Conservation (phyloP, 1,140 invertebrate species). For the Neuroterus valhalla region DNA sequence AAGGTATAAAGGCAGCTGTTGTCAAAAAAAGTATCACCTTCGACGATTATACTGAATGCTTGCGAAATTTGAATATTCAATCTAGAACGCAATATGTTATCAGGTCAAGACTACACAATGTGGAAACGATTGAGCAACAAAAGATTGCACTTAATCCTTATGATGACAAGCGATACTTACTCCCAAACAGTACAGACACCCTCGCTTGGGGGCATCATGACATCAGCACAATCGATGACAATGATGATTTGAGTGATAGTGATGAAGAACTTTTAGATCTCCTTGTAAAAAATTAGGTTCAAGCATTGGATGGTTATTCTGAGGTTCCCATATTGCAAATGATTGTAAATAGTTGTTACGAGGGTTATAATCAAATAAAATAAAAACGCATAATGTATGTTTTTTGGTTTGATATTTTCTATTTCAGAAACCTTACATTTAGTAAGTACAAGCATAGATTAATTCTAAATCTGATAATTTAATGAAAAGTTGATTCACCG, state of each 20-base stretch:
- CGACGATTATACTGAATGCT: slow-evolving; percentile 3
- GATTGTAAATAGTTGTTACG: too few species aligned
- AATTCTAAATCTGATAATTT: too few species aligned
- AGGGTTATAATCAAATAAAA: too few species aligned
- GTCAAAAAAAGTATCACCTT: slow-evolving; percentile 3
- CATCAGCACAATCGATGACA: neutral
- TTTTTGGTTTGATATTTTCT: neutral
- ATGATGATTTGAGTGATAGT: neutral
- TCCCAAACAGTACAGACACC: slow-evolving; percentile 14
- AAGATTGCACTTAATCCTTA: slow-evolving; percentile 22
- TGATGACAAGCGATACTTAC: slow-evolving; percentile 9
- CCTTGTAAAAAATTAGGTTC: neutral
- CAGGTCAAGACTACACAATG: neutral
- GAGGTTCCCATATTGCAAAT: too few species aligned
- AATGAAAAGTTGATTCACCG: too few species aligned
- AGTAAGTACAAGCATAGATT: neutral
- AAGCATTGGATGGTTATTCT: too few species aligned
- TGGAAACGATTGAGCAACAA: neutral
- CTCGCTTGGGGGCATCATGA: neutral
- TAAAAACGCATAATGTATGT: neutral
- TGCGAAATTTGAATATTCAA: neutral
- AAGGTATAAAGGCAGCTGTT: neutral
- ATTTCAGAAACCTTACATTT: slow-evolving; percentile 33
- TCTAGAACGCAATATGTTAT: neutral
- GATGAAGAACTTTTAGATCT: neutral